These are phyloP conservation scores for Poecile atricapillus DNA, from an alignment of 2,113 vertebrate species.

Conservation along the genomic window DNA sequence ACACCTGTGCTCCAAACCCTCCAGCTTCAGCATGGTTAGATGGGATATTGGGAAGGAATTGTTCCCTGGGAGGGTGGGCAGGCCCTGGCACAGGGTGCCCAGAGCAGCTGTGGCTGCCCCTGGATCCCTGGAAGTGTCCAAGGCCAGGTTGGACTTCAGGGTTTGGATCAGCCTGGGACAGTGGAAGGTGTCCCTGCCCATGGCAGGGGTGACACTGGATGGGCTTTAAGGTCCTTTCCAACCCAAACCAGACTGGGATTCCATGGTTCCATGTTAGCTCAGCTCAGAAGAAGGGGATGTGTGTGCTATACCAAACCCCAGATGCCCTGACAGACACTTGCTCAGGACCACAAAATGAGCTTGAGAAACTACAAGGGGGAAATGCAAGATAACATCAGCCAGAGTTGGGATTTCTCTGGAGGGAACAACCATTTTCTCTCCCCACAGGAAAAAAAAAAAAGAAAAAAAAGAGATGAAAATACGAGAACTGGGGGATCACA, in stretches of 20 bases:
- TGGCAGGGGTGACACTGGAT: background rate
- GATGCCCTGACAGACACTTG: accelerated
- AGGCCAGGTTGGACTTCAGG: accelerated
- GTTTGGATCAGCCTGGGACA: background rate
- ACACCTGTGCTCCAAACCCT: background rate
- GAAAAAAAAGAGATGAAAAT: background rate
- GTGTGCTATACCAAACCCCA: background rate
- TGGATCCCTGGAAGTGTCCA: background rate
- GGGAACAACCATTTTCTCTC: background rate
- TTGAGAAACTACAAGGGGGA: background rate
- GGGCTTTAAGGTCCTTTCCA: accelerated
- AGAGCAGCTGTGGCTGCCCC: background rate
- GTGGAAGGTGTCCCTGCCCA: background rate
- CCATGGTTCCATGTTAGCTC: background rate
- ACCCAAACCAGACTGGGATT: background rate
- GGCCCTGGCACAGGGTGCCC: background rate
- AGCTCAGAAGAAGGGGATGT: background rate
- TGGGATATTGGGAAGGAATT: background rate
- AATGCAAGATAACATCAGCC: background rate
- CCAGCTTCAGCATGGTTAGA: background rate
- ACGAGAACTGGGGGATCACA: background rate
- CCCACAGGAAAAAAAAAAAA: too few relatives aligned
- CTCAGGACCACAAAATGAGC: background rate
- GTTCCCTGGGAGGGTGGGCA: background rate
- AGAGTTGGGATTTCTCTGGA: background rate